Conservation (phyloP, 2,797 vertebrate species). For the Acrossocheilus wenchowensis region DNA sequence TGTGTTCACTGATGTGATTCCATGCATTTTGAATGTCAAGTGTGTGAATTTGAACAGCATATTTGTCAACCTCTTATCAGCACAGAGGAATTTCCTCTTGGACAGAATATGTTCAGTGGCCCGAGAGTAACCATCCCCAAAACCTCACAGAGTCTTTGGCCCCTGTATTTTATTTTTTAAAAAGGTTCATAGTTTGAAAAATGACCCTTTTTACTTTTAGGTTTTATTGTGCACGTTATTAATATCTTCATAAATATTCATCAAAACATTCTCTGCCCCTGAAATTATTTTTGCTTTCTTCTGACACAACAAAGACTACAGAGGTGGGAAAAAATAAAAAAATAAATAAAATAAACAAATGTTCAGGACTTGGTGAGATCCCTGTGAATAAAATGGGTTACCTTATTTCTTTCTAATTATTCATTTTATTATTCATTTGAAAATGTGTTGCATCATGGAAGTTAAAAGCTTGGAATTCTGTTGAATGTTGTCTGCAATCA, state of each 20-base stretch:
- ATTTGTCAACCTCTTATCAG: constrained; percentile 66
- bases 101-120: constrained; percentile 40
- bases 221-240: neutral
- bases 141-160: constrained; percentile 44
- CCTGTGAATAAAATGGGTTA: neutral
- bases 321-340: neutral
- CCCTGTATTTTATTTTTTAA: neutral
- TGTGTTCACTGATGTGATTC: neutral
- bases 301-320: neutral
- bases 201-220: neutral
- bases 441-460: neutral
- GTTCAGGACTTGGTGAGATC: neutral
- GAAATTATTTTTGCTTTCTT: neutral
- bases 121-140: constrained; percentile 35
- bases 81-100: constrained; percentile 64
- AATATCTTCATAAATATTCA: neutral
- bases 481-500: neutral
- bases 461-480: neutral
- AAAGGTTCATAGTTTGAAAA: neutral
- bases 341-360: neutral
- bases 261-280: neutral
- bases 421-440: neutral
- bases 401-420: neutral
- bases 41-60: constrained; percentile 12
- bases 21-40: neutral